A percentile compares a stretch with the other conserved stretches of the same genome.
Evolutionary conservation across 2,113 vertebrate genomes (phyloP).

Genomic region (Empidonax traillii): DNA sequence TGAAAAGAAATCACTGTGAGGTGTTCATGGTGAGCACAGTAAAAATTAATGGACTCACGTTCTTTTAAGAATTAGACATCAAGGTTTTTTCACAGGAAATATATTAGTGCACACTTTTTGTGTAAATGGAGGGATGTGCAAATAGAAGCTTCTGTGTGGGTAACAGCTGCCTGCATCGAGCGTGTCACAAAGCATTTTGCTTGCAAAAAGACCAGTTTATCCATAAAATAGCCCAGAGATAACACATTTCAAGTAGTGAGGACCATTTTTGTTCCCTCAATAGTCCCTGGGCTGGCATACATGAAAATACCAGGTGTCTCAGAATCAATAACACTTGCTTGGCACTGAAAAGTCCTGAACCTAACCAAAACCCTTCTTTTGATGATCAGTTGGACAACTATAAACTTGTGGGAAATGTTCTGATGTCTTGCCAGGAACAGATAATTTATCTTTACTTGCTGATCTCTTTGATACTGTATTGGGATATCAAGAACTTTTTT

Average conservation of each 20-base stretch:
- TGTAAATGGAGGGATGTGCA: not conserved
- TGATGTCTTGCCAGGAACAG: constrained; percentile 56
- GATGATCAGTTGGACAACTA: constrained; percentile 28
- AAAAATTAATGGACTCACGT: not conserved
- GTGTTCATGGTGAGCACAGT: not conserved
- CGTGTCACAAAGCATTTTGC: not conserved
- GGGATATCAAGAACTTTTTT: constrained; percentile 31
- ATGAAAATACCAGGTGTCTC: not conserved
- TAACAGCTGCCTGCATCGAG: not conserved
- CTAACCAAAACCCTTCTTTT: constrained; percentile 14
- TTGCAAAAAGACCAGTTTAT: not conserved
- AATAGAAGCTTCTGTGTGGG: not conserved
- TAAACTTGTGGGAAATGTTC: constrained; percentile 50
- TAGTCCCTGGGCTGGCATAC: not conserved
- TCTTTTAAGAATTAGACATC: not conserved
- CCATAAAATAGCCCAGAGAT: not conserved
- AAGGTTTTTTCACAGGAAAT: not conserved
- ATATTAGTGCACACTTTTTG: not conserved
- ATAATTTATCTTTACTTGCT: constrained; percentile 53
- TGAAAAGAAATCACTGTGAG: not conserved
- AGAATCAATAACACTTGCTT: constrained; percentile 32
- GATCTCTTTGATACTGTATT: constrained; percentile 61
- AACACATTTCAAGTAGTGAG: not conserved
- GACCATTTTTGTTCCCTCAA: not conserved
- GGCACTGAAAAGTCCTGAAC: not conserved